Evolutionary conservation across 2,888 invertebrate genomes (phyloP).

Genomic region (Conchocele bisecta): DNA sequence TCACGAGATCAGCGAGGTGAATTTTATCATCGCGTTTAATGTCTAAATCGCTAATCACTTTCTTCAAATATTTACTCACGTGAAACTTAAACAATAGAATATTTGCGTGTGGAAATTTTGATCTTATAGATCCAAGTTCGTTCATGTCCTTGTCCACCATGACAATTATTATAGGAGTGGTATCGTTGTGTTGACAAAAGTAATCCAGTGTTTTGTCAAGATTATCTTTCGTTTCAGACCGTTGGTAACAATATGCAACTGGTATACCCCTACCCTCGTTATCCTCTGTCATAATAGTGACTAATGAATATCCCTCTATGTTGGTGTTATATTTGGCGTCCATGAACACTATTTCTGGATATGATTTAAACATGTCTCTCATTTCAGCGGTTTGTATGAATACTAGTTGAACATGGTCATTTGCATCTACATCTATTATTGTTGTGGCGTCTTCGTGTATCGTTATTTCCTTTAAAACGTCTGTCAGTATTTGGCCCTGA

Average conservation of each 20-base stretch:
- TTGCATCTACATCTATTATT: no score
- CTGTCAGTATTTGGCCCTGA: no score
- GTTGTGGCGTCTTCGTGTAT: no score
- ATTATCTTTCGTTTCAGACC: conserved; percentile 10
- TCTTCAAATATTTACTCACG: conserved; percentile 11
- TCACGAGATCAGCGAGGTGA: not conserved
- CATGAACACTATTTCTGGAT: no score
- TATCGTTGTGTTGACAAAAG: not conserved
- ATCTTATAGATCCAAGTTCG: not conserved
- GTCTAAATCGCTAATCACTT: not conserved
- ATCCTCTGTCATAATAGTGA: conserved; percentile 9
- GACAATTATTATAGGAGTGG: not conserved
- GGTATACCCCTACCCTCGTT: conserved; percentile 2
- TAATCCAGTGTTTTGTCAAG: not conserved
- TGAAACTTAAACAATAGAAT: conserved; percentile 4
- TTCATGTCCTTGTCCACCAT: conserved; percentile 7
- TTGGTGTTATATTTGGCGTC: no score
- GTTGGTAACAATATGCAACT: not conserved
- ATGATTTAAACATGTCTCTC: no score
- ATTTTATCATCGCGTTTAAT: not conserved
- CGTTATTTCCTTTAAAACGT: no score
- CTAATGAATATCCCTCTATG: conserved; percentile 3
- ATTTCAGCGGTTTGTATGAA: no score
- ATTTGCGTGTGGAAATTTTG: not conserved
- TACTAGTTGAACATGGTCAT: no score